phyloP scores from a whole-genome alignment of 1,140 invertebrate species.

The Drosophila watanabei region DNA sequence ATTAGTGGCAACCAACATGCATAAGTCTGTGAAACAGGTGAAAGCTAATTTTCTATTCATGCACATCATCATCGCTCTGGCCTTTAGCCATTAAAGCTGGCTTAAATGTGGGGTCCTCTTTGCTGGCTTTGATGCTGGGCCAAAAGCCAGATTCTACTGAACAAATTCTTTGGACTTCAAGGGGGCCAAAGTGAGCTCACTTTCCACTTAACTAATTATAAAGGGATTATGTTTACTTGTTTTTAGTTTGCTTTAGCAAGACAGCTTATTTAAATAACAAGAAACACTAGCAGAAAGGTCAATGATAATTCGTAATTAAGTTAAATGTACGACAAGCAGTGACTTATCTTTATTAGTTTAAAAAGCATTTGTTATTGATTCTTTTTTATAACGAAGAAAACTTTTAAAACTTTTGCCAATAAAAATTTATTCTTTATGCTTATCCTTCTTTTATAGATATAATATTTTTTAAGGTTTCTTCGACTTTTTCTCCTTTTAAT shows the following conservation, averaged over 20 bases:
- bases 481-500: not conserved
- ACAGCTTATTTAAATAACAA: no score
- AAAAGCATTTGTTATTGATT: not conserved
- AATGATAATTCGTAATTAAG: not conserved
- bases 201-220: not conserved
- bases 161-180: not conserved
- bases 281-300: not conserved
- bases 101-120: not conserved
- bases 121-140: constrained; percentile 1
- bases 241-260: not conserved
- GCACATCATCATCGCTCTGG: constrained; percentile 52
- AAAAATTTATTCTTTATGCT: not conserved
- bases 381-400: not conserved
- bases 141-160: not conserved
- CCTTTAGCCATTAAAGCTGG: constrained; percentile 26
- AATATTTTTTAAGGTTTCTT: not conserved
- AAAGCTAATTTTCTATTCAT: constrained; percentile 64
- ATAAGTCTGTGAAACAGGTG: constrained; percentile 20
- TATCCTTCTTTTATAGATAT: not conserved
- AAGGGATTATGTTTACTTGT: not conserved
- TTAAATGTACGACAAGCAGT: not conserved
- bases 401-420: not conserved
- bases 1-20: constrained; percentile 61
- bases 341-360: not conserved
- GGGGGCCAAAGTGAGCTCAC: not conserved